Conservation (phyloP, 2,888 invertebrate species). For the Heteropelma amictum region DNA sequence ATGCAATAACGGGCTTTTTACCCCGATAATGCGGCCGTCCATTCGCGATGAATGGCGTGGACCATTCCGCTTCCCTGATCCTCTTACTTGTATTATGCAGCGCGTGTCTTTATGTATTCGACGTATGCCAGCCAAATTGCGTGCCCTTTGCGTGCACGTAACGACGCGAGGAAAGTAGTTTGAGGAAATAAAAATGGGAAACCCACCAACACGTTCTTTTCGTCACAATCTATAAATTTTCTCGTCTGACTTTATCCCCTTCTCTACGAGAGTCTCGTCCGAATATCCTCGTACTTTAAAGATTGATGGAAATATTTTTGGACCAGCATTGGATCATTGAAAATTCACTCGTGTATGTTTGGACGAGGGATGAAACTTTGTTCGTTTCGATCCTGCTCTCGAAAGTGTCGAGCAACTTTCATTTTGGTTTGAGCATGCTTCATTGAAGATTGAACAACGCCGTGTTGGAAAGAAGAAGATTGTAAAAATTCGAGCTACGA, state of each 20-base stretch:
- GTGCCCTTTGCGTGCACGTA: constrained; percentile 15
- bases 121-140: background rate
- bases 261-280: background rate
- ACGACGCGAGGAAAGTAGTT: background rate
- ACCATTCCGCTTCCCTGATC: constrained; percentile 30
- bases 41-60: constrained; percentile 20
- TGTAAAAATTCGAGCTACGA: too few relatives aligned
- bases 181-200: constrained; percentile 13
- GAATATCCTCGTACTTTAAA: too few relatives aligned
- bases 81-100: constrained; percentile 5
- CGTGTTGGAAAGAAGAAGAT: too few relatives aligned
- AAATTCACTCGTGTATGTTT: too few relatives aligned
- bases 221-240: constrained; percentile 15
- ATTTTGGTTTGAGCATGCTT: too few relatives aligned
- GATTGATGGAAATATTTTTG: background rate
- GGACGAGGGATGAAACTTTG: too few relatives aligned
- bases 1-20: constrained; percentile 53
- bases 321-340: too few relatives aligned
- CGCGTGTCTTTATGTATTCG: too few relatives aligned
- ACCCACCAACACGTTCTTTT: background rate
- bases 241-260: background rate
- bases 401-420: too few relatives aligned
- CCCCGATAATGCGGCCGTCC: constrained; percentile 19
- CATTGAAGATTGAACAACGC: too few relatives aligned
- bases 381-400: too few relatives aligned